phyloP scores from a whole-genome alignment of 30 jellyfish, hydroid and myxozoan species.

The Pelagia noctiluca region DNA sequence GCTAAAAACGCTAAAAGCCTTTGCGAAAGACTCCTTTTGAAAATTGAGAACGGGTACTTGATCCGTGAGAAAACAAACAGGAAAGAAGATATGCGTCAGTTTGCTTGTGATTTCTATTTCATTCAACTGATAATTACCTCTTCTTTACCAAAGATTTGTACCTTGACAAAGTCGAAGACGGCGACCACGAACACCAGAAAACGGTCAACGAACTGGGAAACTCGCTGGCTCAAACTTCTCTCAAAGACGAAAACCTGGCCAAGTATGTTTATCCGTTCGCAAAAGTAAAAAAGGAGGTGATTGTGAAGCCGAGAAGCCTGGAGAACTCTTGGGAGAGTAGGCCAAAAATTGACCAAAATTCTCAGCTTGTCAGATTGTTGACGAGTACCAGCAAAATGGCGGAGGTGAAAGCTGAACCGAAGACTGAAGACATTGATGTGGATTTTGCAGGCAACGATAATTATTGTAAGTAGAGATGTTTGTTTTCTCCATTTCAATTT shows the following conservation, averaged over 20 bases:
- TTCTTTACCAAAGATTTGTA: slow-evolving; percentile 5
- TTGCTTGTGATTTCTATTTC: neutral
- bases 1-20: no score
- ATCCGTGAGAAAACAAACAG: no score
- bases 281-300: neutral
- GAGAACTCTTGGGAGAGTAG: neutral
- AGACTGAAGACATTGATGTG: neutral
- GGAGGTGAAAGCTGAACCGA: neutral
- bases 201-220: slow-evolving; percentile 52
- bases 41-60: no score
- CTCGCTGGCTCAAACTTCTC: slow-evolving; percentile 61
- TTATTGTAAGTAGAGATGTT: neutral
- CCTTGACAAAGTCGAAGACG: slow-evolving; percentile 32
- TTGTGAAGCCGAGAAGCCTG: neutral
- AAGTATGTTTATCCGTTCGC: neutral
- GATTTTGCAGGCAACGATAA: neutral
- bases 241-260: slow-evolving; percentile 49
- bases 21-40: no score
- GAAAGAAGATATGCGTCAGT: no score
- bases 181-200: slow-evolving; percentile 55
- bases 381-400: neutral
- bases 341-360: neutral
- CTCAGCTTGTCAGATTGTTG: slow-evolving; percentile 7
- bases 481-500: neutral
- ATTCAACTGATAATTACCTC: neutral